Evolutionary conservation across 1,140 invertebrate genomes (phyloP), one percentile per base, ranked within the genome.

Genomic region (Protaetia brevitarsis): DNA sequence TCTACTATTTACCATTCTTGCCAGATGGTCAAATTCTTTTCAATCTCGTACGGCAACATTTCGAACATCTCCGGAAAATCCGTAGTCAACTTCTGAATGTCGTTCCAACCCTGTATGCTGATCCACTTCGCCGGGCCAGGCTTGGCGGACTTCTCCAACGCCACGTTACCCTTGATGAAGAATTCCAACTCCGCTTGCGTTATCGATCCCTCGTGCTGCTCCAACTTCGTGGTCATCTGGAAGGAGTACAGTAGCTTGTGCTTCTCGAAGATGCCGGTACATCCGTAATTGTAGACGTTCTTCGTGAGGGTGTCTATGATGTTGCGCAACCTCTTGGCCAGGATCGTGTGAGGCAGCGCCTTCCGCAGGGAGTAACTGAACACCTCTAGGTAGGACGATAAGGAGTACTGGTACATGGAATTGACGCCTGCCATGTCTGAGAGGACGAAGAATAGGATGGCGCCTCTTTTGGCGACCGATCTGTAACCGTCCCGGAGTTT

Each of bases 171-270:
- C 76, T 94, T 95, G 60, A 95, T 90, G 73, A 96, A 95, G 80
- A 96, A 96, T 71, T 95, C 89, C n/a, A 96, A 73, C 74, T 96
- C 86, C 2, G 80, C 73, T 71, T 92, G 90, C 1, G 73, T 80
- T 0, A 96, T 76, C 8, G 80, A 71, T 0, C 79, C 83, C 21
- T 84, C 78, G 72, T 86, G 88, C 72, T 89, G 85, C 73, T 95
- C 86, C 63, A 96, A 79, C 76, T 91, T 93, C 2, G 88, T 86
- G 56, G 92, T 88, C 75, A 96, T 94, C 87, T 94, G 91, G 77
- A 96, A 94, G 0, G 94, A 95, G 77, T 89, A 95, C 10, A 96
- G 79, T 29, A 96, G 77, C 76, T 96, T 96, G 79, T 97, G 92
- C 58, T 88, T 87, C 76, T 96, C 92, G 75, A 96, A 96, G 66